Evolutionary conservation across 1,140 invertebrate species (phyloP).

Genomic region (Agrypnia vestita): DNA sequence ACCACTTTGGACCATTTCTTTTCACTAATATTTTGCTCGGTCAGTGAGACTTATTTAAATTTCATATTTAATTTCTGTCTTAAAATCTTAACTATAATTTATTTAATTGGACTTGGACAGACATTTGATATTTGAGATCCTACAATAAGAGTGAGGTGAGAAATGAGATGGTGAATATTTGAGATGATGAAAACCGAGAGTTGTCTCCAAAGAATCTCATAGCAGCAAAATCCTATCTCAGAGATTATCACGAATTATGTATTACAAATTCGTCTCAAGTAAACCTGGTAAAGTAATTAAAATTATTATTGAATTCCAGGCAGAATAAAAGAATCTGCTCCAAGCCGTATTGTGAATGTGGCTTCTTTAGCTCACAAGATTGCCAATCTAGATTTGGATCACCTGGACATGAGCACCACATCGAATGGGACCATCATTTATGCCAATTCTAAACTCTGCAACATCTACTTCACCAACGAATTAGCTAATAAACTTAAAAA

Average conservation of each 20-base stretch:
- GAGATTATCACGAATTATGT: too few species aligned
- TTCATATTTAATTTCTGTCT: too few species aligned
- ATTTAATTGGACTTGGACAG: too few species aligned
- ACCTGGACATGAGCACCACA: constrained; percentile 69
- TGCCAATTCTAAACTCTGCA: constrained; percentile 78
- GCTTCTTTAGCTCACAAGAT: constrained; percentile 76
- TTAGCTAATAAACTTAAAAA: constrained; percentile 72
- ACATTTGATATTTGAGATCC: too few species aligned
- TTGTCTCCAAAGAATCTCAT: too few species aligned
- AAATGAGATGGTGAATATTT: too few species aligned
- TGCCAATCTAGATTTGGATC: constrained; percentile 74
- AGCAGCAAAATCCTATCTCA: too few species aligned
- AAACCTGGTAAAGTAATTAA: too few species aligned
- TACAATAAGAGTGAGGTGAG: too few species aligned
- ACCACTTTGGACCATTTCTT: constrained; percentile 81
- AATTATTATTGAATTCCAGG: constrained; percentile 4
- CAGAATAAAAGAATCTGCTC: constrained; percentile 71
- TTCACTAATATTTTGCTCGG: constrained; percentile 79
- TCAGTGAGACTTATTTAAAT: constrained; percentile 69
- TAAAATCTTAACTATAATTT: too few species aligned
- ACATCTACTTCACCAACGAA: constrained; percentile 76
- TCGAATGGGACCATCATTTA: constrained; percentile 72
- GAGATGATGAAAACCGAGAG: too few species aligned
- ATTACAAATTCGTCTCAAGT: too few species aligned
- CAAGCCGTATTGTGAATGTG: constrained; percentile 78